Conservation (phyloP, 1,140 invertebrate genomes). For the Kradibia gibbosae region DNA sequence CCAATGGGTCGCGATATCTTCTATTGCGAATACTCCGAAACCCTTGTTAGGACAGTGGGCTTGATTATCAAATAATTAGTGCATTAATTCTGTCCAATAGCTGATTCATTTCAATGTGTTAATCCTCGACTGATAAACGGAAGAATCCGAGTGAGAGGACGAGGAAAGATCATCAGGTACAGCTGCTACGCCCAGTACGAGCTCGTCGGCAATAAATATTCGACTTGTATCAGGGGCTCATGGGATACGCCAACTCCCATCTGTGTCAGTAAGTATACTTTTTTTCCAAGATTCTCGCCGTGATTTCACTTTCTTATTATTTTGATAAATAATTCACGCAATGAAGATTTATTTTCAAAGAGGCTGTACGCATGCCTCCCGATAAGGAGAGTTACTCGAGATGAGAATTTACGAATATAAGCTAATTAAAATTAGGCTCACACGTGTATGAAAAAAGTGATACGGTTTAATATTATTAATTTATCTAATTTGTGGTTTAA, state of each 20-base stretch:
- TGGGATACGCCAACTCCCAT: slow-evolving; percentile 78
- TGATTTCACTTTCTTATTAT: background rate
- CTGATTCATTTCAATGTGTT: slow-evolving; percentile 55
- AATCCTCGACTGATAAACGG: slow-evolving; percentile 63
- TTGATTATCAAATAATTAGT: slow-evolving; percentile 9
- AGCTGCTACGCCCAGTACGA: slow-evolving; percentile 73
- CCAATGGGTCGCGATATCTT: too few relatives aligned
- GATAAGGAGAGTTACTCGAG: too few relatives aligned
- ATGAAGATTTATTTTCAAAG: too few relatives aligned
- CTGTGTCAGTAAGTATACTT: slow-evolving; percentile 78
- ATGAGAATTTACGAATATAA: too few relatives aligned
- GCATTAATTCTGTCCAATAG: slow-evolving; percentile 8
- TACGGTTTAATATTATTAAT: background rate
- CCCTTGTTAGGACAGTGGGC: too few relatives aligned
- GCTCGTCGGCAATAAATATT: slow-evolving; percentile 77
- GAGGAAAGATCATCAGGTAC: slow-evolving; percentile 74
- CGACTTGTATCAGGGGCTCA: slow-evolving; percentile 74
- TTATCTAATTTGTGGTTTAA: background rate
- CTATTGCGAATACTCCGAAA: too few relatives aligned
- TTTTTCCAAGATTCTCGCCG: background rate
- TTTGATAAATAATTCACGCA: too few relatives aligned
- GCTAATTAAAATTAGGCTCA: background rate
- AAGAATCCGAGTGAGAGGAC: slow-evolving; percentile 58
- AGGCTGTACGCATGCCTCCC: too few relatives aligned
- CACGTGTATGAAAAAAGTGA: background rate